These are phyloP conservation scores for Alexandromys fortis DNA, from an alignment of 2,113 vertebrate species.

Conservation along the genomic window DNA sequence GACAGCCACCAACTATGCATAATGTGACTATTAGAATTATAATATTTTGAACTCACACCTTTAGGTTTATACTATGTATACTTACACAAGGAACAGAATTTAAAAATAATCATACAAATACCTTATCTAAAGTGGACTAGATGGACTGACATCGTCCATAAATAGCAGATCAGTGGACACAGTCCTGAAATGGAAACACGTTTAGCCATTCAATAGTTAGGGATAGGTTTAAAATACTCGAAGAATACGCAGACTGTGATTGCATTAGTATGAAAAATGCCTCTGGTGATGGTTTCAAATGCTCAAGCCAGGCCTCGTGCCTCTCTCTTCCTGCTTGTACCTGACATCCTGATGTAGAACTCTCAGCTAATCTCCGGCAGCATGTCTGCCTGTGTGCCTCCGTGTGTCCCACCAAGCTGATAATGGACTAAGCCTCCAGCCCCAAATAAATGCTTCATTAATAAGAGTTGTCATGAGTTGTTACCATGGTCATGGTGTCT, in stretches of 20 bases:
- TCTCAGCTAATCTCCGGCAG: not conserved
- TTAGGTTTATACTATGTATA: not conserved
- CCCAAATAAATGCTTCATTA: not conserved
- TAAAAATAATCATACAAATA: not conserved
- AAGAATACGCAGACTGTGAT: not conserved
- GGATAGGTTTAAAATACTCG: not conserved
- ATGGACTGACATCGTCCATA: not conserved
- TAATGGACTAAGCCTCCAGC: not conserved
- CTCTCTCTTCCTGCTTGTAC: no score
- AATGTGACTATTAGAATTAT: conserved; percentile 42
- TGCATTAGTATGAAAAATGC: conserved; percentile 20
- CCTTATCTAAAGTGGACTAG: not conserved
- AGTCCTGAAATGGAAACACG: not conserved
- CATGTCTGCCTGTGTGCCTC: not conserved
- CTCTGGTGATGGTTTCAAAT: no score
- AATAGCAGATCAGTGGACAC: not conserved
- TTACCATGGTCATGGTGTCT: not conserved
- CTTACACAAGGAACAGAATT: conserved; percentile 4
- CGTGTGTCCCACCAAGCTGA: not conserved
- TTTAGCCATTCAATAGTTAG: not conserved
- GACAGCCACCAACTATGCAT: conserved; percentile 1
- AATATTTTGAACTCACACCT: conserved; percentile 14
- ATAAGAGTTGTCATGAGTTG: no score
- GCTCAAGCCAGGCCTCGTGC: no score
- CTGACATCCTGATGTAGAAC: not conserved